Base-by-base conservation (phyloP, 2,113 vertebrate species). In the Bubo blakistoni region DNA sequence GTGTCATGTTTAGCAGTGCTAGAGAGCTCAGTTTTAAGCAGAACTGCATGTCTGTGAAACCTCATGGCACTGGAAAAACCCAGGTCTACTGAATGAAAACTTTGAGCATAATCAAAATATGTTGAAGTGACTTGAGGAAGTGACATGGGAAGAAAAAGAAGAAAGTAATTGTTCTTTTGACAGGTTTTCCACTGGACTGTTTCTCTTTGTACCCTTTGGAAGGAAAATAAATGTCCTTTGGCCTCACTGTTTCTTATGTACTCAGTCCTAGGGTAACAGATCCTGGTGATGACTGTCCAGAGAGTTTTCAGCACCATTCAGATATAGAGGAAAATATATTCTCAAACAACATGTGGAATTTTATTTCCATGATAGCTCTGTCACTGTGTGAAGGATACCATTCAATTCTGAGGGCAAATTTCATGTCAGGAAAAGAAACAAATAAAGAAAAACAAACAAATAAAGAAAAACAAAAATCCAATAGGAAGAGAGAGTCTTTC, bases 61-160 rank as follows among this genome's bases (percentile, higher is more conserved):
- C 5, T 47, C 0, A 0, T 40, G 17, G 32, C 3, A 11, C 62
- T 5, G 52, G 9, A 3, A 70, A 86, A 86, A 47, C 8, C 11
- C 18, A 83, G 25, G 18, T 51, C 8, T 59, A 49, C 26, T 25
- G 7, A 11, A 74, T 46, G 30, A 89, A 91, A 57, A 62, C 30
- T 76, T 47, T 36, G 24, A 63, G 25, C 5, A 27, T 16, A 40
- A 54, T 38, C 18, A 71, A 91, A 87, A 69, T 65, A 8, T 29
- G 4, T 34, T 67, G 19, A 78, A 91, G 13, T 46, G 21, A 57
- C 16, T 71, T 81, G 34, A 78, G 14, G 71, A 96, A 76, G 17
- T 17, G 16, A 38, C 8, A 82, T 27, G 5, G 15, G 6, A 52
- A 36, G 11, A 20, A 73, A 80, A 74, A 57, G 2, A 72, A 66